These are phyloP conservation scores for Slavum lentiscoides DNA, from an alignment of 2,888 invertebrate genomes.

Conservation along the genomic window DNA sequence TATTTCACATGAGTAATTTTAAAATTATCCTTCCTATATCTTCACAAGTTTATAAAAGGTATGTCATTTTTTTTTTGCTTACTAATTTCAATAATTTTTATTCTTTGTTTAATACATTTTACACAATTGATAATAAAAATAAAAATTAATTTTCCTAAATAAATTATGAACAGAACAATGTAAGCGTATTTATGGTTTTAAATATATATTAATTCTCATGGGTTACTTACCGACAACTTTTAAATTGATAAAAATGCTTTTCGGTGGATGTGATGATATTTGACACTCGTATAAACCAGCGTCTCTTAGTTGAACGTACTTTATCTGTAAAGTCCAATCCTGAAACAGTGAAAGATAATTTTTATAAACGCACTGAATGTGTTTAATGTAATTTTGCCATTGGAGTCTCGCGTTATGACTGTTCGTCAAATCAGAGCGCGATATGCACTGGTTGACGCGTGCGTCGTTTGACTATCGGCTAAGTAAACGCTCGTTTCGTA, in stretches of 20 bases:
- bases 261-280: constrained; percentile 88
- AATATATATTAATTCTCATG: background rate
- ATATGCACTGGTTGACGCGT: no score
- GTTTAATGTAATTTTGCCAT: no score
- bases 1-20: background rate
- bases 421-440: no score
- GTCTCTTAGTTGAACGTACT: constrained; percentile 83
- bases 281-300: constrained; percentile 88
- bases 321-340: constrained; percentile 91
- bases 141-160: background rate
- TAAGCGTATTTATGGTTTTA: background rate
- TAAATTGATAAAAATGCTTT: constrained; percentile 82
- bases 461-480: no score
- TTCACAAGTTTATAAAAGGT: background rate
- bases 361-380: background rate
- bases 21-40: background rate
- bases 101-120: background rate
- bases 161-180: background rate
- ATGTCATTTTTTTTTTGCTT: background rate
- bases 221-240: constrained; percentile 81
- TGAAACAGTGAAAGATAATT: constrained; percentile 59
- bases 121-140: constrained; percentile 6
- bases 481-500: no score
- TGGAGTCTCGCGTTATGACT: no score
- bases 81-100: background rate